Conservation (phyloP, 2,888 invertebrate genomes). For the Hermaeophaga mercurialis region DNA sequence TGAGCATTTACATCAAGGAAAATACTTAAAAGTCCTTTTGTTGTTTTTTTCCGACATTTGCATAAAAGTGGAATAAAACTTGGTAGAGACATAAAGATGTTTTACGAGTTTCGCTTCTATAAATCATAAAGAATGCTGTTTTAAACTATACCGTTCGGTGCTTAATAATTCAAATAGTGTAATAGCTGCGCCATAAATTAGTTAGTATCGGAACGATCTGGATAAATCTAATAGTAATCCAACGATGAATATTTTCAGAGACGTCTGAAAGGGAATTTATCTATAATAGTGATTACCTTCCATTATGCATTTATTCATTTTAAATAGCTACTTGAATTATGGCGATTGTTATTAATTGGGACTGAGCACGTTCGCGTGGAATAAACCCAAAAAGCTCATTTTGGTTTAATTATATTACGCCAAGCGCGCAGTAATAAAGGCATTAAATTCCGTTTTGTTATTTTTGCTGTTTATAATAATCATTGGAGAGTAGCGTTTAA, state of each 20-base stretch:
- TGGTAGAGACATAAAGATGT: constrained; percentile 21
- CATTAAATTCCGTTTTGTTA: no score
- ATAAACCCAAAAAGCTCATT: no score
- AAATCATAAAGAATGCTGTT: constrained; percentile 27
- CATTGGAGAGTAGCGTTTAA: no score
- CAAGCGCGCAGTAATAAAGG: no score
- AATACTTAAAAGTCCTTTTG: constrained; percentile 6
- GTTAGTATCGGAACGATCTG: constrained; percentile 20
- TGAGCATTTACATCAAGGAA: not conserved
- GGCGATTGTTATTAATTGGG: constrained; percentile 4
- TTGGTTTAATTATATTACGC: no score
- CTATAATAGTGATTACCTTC: constrained; percentile 13
- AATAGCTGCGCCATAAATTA: constrained; percentile 25
- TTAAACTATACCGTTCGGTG: constrained; percentile 27
- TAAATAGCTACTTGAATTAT: constrained; percentile 2
- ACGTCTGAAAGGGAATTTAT: constrained; percentile 5
- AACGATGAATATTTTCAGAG: constrained; percentile 16
- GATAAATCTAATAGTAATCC: constrained; percentile 30
- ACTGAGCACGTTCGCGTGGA: not conserved
- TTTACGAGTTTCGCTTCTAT: constrained; percentile 24
- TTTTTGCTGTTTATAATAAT: no score
- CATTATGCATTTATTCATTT: constrained; percentile 11
- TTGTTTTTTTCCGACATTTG: constrained; percentile 11
- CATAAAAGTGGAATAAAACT: constrained; percentile 27
- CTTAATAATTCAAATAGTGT: constrained; percentile 27